Evolutionary conservation across 2,888 invertebrate species (phyloP).

Genomic region (Caenorhabditis wallacei): DNA sequence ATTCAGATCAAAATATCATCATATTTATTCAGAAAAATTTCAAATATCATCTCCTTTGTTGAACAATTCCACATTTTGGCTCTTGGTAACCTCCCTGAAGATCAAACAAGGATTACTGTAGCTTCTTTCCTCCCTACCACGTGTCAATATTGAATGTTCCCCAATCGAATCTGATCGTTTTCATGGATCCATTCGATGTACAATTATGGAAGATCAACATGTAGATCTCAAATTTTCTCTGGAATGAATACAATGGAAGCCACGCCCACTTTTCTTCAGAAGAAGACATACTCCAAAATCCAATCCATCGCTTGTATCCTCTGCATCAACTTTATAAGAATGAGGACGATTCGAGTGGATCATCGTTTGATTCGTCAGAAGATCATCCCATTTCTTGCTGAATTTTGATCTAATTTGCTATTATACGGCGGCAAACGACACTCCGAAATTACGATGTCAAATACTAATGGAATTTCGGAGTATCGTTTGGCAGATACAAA

Average conservation of each 20-base stretch:
- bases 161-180: conserved; percentile 6
- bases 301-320: conserved; percentile 10
- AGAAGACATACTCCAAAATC: not conserved
- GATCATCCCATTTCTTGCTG: conserved; percentile 13
- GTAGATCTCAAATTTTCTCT: conserved; percentile 30
- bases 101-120: not conserved
- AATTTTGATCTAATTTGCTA: not conserved
- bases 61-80: not conserved
- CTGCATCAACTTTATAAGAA: not conserved
- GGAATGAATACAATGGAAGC: not conserved
- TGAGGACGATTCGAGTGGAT: not conserved
- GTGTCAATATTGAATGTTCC: conserved; percentile 16
- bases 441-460: too few species aligned
- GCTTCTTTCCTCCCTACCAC: not conserved
- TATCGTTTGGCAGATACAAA: too few species aligned
- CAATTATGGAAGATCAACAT: conserved; percentile 14
- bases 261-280: not conserved
- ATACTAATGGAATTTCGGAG: too few species aligned
- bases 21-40: too few species aligned
- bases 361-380: conserved; percentile 1
- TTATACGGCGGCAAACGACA: not conserved
- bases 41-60: conserved; percentile 7
- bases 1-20: too few species aligned
- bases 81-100: not conserved
- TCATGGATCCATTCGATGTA: not conserved